Conservation (phyloP, 2,797 vertebrate genomes). For the Choloepus didactylus region DNA sequence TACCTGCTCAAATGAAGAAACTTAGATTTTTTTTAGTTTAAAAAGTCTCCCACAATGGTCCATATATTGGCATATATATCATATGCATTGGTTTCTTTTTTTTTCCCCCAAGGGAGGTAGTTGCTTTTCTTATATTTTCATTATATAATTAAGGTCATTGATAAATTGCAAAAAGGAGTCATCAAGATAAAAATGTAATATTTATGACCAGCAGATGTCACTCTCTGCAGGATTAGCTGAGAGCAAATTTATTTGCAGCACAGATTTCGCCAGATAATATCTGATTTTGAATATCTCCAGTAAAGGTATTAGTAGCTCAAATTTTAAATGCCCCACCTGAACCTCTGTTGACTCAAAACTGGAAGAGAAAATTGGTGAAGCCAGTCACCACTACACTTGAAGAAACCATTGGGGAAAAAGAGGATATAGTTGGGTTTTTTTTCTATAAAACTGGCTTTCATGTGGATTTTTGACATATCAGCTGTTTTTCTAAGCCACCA, state of each 20-base stretch:
- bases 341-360: background rate
- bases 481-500: conserved; percentile 23
- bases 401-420: background rate
- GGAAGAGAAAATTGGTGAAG: background rate
- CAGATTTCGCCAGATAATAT: background rate
- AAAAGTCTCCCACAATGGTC: background rate
- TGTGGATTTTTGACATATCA: background rate
- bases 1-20: conserved; percentile 11
- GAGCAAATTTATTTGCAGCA: background rate
- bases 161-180: background rate
- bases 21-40: background rate
- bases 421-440: background rate
- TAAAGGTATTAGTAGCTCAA: background rate
- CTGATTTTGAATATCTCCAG: conserved; percentile 38
- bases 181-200: background rate
- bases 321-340: background rate
- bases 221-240: conserved; percentile 13
- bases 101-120: background rate
- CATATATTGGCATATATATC: background rate
- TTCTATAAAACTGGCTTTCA: background rate
- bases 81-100: background rate
- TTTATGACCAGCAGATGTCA: conserved; percentile 70
- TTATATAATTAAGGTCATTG: background rate
- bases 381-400: background rate
- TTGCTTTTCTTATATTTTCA: background rate